Evolutionary conservation across 2,888 invertebrate species (phyloP).

Genomic region (Machimus rusticus): DNA sequence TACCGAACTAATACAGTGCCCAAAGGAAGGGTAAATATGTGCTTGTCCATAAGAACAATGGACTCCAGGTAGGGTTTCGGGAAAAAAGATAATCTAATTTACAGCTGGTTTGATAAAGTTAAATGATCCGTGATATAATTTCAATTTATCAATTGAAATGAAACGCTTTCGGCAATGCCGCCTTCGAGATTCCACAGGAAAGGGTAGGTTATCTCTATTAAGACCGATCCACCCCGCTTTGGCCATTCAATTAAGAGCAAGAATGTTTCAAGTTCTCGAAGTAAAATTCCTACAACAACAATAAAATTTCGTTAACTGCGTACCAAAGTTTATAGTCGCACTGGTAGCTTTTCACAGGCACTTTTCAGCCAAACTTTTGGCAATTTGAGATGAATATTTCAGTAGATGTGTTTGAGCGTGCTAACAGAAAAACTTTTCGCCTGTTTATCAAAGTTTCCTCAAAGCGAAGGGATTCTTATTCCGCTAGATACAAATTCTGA

Average conservation of each 20-base stretch:
- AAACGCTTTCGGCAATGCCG: background rate
- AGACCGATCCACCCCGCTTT: background rate
- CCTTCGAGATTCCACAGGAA: background rate
- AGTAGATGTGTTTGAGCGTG: slow-evolving; percentile 15
- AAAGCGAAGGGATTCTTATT: background rate
- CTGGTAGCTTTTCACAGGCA: slow-evolving; percentile 17
- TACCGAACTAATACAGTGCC: background rate
- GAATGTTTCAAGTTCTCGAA: background rate
- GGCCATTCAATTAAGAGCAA: slow-evolving; percentile 1
- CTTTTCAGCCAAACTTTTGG: slow-evolving; percentile 27
- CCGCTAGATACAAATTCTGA: background rate
- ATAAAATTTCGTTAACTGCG: slow-evolving; percentile 21
- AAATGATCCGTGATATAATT: slow-evolving; percentile 16
- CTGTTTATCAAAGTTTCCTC: slow-evolving; percentile 29
- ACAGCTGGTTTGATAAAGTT: background rate
- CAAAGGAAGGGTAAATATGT: background rate
- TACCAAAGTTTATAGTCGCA: slow-evolving; percentile 10
- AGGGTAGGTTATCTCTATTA: background rate
- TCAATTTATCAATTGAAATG: background rate
- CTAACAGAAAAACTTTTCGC: slow-evolving; percentile 29
- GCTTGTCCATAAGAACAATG: background rate
- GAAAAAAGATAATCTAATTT: background rate
- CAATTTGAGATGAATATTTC: slow-evolving; percentile 28
- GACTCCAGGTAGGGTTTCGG: background rate
- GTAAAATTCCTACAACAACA: slow-evolving; percentile 17